These are phyloP conservation scores for Hozukius guyotensis DNA, from an alignment of 2,797 vertebrate genomes.

Conservation along the genomic window DNA sequence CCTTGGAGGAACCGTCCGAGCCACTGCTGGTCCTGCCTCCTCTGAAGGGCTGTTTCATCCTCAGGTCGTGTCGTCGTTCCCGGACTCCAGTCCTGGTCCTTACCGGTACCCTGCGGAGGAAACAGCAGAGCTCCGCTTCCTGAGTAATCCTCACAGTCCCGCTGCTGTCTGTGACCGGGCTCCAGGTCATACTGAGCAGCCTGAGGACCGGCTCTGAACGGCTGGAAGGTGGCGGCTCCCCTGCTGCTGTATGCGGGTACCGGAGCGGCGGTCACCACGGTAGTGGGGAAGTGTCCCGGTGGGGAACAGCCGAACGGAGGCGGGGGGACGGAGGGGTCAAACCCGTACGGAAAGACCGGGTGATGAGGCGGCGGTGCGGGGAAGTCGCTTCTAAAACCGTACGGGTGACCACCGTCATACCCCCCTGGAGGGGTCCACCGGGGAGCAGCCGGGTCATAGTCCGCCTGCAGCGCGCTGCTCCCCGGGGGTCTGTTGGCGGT, in stretches of 20 bases:
- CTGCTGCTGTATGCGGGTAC: neutral
- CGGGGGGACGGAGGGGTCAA: slow-evolving; percentile 72
- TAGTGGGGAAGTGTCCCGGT: neutral
- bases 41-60: slow-evolving; percentile 50
- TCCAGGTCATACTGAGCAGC: neutral
- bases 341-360: slow-evolving; percentile 43
- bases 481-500: neutral
- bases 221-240: neutral
- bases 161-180: neutral
- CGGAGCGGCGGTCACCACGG: neutral
- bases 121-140: neutral
- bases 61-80: neutral
- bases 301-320: slow-evolving; percentile 56
- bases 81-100: neutral
- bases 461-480: neutral
- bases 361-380: neutral
- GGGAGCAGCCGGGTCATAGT: neutral
- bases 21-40: slow-evolving; percentile 72
- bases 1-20: slow-evolving; percentile 59
- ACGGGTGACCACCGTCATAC: neutral
- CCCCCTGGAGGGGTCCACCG: slow-evolving; percentile 8
- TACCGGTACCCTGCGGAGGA: neutral
- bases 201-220: neutral
- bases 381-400: slow-evolving; percentile 11
- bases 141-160: neutral